Evolutionary conservation across 2,797 vertebrate species (phyloP), one percentile per base, ranked within the genome.

Genomic region (Neosilurus hyrtlii): DNA sequence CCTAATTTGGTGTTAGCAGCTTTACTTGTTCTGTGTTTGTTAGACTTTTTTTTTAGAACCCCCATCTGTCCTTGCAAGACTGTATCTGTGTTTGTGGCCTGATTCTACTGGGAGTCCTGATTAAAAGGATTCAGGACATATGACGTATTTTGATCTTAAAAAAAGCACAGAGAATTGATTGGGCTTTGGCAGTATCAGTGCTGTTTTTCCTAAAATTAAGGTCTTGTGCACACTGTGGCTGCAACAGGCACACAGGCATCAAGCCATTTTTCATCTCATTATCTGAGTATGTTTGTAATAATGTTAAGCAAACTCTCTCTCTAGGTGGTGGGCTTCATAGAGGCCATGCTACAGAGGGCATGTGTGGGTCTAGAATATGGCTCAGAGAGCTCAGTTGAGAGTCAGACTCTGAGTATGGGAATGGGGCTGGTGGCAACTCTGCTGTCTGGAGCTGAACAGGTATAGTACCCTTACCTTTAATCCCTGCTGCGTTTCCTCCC

Each of bases 371-470:
- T 96, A 2, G 88, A 89, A 0, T 84, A 51, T 6, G 90, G 89
- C 12, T 65, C 82, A 0, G 90, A 90, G 11, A 92, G 91, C 0
- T 88, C 91, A 0, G 91, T 95, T 6, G 96, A 96, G 83, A 92
- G 93, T 0, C 95, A 99, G 92, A 96, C 96, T 0, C 93, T 99
- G 35, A 95, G 96, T 89, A 95, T 98, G 96, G 95, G 93, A 57
- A 96, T 99, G 93, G 96, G 96, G 37, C 93, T 99, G 1, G 94
- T 97, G 90, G 97, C 97, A 0, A 94, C 95, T 56, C 79, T 98
- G 85, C 92, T 99, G 0, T 94, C 96, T 4, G 95, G 93, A 85
- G 95, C 96, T 0, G 87, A 92, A 16, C 92, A 96, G 96, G 97
- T 99, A 92, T 87, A 70, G 63, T 59, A 51, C 59, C 15, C 11